A percentile compares a stretch with the other conserved stretches of the same genome.
Conservation (phyloP, 2,888 invertebrate species). For the Scaptomyza cyrtandrae region DNA sequence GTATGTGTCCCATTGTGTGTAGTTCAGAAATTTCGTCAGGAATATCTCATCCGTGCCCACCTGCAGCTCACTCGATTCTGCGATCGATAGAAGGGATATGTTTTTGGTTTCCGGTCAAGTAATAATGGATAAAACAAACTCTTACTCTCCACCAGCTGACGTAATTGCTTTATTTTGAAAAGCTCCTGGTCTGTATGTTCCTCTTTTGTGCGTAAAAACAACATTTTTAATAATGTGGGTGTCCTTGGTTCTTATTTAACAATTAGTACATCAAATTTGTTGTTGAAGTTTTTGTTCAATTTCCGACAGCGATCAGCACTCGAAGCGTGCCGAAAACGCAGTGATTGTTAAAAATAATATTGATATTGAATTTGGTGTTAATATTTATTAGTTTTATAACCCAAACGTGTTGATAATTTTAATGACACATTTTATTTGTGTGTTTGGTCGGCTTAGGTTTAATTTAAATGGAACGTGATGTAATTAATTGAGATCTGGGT, state of each 20-base stretch:
- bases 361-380: conserved; percentile 42
- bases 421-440: conserved; percentile 33
- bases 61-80: conserved; percentile 68
- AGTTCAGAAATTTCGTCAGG: conserved; percentile 77
- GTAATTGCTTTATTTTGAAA: conserved; percentile 70
- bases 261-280: conserved; percentile 17
- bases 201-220: conserved; percentile 60
- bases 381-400: conserved; percentile 51
- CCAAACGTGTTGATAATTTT: conserved; percentile 52
- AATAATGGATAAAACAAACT: neutral
- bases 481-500: conserved; percentile 16
- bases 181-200: conserved; percentile 63
- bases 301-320: conserved; percentile 51
- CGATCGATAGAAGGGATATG: neutral
- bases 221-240: conserved; percentile 36
- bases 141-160: conserved; percentile 73
- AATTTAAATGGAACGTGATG: conserved; percentile 23
- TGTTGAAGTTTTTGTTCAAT: conserved; percentile 16
- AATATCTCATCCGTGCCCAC: conserved; percentile 79
- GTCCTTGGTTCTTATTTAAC: neutral
- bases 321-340: conserved; percentile 44
- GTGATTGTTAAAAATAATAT: conserved; percentile 47
- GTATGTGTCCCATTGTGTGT: conserved; percentile 74
- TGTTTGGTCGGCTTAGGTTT: conserved; percentile 7
- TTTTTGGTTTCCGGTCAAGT: neutral